These are phyloP conservation scores for Merops nubicus DNA, from an alignment of 2,113 vertebrate genomes.

Conservation along the genomic window DNA sequence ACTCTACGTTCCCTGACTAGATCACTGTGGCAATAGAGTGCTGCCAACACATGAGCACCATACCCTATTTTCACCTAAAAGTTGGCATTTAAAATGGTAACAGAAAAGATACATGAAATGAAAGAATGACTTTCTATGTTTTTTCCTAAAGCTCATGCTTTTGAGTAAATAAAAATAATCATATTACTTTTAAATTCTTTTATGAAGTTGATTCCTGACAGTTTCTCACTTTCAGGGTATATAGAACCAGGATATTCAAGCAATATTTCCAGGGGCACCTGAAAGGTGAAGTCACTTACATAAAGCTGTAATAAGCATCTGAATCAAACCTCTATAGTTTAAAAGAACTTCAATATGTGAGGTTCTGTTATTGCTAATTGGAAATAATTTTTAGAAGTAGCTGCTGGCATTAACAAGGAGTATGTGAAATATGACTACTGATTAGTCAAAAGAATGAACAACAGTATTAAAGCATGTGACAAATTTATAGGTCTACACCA, in stretches of 20 bases:
- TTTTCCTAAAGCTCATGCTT: background rate
- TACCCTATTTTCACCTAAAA: background rate
- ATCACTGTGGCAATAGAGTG: background rate
- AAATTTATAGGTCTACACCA: background rate
- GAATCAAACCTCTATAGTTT: background rate
- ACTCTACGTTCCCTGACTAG: background rate
- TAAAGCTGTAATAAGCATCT: background rate
- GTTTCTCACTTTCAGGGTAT: background rate
- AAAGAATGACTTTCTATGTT: background rate
- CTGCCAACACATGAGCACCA: background rate
- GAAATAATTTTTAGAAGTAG: background rate
- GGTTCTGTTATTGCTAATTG: background rate
- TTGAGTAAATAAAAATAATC: background rate
- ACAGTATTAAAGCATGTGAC: background rate
- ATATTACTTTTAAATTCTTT: background rate
- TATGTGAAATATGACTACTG: background rate
- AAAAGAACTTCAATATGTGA: background rate
- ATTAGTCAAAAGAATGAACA: background rate
- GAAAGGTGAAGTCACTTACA: background rate
- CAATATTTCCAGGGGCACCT: background rate
- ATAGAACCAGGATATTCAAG: background rate
- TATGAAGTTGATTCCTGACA: background rate
- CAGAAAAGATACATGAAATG: background rate
- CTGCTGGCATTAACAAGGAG: background rate
- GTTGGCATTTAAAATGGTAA: constrained; percentile 18